Evolutionary conservation across 1,140 invertebrate genomes (phyloP), one percentile per base, ranked within the genome.

Genomic region (Polypedilum vanderplanki): DNA sequence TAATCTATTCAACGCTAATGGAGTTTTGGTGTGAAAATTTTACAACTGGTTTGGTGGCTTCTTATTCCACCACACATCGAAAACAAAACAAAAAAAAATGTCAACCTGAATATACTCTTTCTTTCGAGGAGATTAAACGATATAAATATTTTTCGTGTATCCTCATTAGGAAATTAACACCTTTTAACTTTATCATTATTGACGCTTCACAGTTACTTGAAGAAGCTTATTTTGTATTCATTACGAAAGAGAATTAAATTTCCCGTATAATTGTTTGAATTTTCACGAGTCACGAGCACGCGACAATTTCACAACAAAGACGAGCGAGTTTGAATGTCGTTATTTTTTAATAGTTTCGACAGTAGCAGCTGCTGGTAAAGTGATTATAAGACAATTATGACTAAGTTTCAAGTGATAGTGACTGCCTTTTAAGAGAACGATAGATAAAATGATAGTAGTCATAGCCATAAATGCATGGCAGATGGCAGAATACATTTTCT

Each of bases 121-220:
- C 3, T 18, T 18, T 70, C 20, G 17, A 10, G 17, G 17, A 70
- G 65, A 70, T 70, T 70, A 70, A 70, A 70, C 9, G 65, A 18
- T 22, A 33, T 33, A 33, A 33, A 33, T 33, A 20, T 20, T 20
- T 70, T 70, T 70, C 20, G 17, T 70, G 17, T 70, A 22, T 70
- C 65, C 65, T 70, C 65, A 70, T 70, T 70, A 70, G 65, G 65
- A 70, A 70, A 20, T 70, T 70, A 70, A 70, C 65, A 70, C 65
- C 65, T 70, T 70, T 70, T 22, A 57, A 12, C 10, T 57, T 57
- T 57, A 57, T 57, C 46, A 57, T 57, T 57, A 57, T 57, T 57
- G n/a, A 57, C 46, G 46, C 46, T 57, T 57, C 46, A 57, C 46
- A 57, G 46, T 57, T 12, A n/a, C 12, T 57, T 57, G n/a, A 57